Conservation (phyloP, 2,888 invertebrate species). For the Atrina japonica region DNA sequence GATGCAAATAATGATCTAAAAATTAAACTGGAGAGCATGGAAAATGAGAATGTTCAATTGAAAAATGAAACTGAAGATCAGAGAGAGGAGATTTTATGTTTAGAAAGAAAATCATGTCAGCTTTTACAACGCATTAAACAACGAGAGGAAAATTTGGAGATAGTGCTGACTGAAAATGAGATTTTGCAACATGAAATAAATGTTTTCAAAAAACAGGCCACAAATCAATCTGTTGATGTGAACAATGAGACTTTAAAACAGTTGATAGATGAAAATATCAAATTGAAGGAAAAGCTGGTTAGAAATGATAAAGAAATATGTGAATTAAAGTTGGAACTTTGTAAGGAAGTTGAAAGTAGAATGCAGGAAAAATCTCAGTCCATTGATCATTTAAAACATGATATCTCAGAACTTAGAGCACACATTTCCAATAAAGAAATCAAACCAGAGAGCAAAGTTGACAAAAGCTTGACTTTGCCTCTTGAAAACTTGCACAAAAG, state of each 20-base stretch:
- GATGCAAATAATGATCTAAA: too few species aligned
- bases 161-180: conserved; percentile 11
- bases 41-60: conserved; percentile 18
- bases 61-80: conserved; percentile 38
- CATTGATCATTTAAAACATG: conserved; percentile 14
- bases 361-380: conserved; percentile 10
- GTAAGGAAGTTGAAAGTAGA: conserved; percentile 14
- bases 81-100: conserved; percentile 31
- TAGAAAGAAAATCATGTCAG: conserved; percentile 44
- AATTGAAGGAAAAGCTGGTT: neutral
- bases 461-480: neutral
- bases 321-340: conserved; percentile 15
- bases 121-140: neutral
- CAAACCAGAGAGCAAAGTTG: neutral
- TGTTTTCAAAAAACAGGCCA: too few species aligned
- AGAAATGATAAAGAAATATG: neutral
- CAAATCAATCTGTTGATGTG: too few species aligned
- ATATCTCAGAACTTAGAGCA: conserved; percentile 8
- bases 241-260: neutral
- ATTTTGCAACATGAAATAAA: neutral
- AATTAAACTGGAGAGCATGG: neutral
- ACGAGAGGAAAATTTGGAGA: neutral
- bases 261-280: neutral
- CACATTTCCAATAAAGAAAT: neutral
- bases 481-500: conserved; percentile 11